Evolutionary conservation across 2,888 invertebrate species (phyloP).

Genomic region (Athrips mouffetella): DNA sequence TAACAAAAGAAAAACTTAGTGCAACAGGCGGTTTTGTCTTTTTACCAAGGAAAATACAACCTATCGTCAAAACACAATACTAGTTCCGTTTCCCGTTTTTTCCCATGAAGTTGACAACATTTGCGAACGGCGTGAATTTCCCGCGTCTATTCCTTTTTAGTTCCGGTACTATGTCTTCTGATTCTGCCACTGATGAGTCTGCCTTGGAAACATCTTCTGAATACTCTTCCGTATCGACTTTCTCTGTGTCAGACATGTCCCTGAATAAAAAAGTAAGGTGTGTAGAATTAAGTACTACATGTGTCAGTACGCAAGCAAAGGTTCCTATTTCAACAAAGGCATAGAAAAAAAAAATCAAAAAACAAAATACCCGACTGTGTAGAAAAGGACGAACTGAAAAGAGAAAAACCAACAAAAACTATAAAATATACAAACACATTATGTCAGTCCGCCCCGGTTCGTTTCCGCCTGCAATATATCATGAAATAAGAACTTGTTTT

Average conservation of each 20-base stretch:
- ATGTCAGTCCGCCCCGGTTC: too few species aligned
- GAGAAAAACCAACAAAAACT: too few species aligned
- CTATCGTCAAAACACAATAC: conserved; percentile 29
- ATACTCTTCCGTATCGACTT: conserved; percentile 54
- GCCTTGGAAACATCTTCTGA: conserved; percentile 60
- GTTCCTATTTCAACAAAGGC: too few species aligned
- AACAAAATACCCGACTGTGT: too few species aligned
- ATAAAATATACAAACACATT: too few species aligned
- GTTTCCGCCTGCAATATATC: too few species aligned
- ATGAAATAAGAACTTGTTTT: too few species aligned
- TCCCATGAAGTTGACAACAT: conserved; percentile 69
- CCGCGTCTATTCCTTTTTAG: conserved; percentile 50
- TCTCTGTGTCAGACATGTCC: conserved; percentile 51
- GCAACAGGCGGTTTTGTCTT: background rate
- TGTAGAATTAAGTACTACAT: too few species aligned
- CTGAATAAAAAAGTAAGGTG: conserved; percentile 19
- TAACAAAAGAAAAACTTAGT: too few species aligned
- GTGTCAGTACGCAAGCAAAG: too few species aligned
- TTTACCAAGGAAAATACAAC: conserved; percentile 34
- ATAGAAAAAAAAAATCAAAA: too few species aligned
- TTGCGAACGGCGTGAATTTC: conserved; percentile 57
- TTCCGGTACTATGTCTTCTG: conserved; percentile 52
- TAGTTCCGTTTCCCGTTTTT: conserved; percentile 56
- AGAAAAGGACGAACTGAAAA: too few species aligned
- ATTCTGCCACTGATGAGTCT: conserved; percentile 54